Evolutionary conservation across 2,113 vertebrate species (phyloP).

Genomic region (Gadus macrocephalus): DNA sequence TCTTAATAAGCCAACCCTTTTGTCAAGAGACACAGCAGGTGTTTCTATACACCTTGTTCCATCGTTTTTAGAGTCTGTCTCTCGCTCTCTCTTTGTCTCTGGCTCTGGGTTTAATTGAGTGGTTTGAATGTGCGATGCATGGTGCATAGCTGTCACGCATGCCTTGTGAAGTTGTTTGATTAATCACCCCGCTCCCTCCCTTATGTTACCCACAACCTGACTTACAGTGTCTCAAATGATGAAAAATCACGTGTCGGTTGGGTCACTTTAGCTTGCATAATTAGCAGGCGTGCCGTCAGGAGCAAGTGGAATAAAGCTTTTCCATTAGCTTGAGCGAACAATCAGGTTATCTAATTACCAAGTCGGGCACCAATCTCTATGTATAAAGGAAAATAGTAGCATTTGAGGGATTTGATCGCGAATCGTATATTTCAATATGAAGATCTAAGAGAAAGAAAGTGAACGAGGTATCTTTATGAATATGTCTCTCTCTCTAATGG

Average conservation of each 20-base stretch:
- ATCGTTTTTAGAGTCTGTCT: constrained; percentile 5
- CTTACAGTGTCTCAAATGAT: not conserved
- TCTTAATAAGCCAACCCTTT: constrained; percentile 58
- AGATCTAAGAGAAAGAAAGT: not conserved
- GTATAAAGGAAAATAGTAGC: constrained; percentile 6
- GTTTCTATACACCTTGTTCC: constrained; percentile 50
- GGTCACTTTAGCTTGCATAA: not conserved
- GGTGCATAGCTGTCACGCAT: not conserved
- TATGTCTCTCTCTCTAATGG: too few relatives aligned
- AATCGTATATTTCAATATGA: not conserved
- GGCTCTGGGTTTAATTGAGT: constrained; percentile 46
- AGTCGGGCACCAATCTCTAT: constrained; percentile 3
- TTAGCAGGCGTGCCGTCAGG: not conserved
- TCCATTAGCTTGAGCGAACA: not conserved
- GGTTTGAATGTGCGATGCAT: constrained; percentile 25
- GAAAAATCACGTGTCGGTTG: not conserved
- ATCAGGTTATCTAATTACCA: not conserved
- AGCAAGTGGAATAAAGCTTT: not conserved
- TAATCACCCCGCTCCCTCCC: not conserved
- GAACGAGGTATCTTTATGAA: not conserved
- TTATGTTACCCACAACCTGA: not conserved
- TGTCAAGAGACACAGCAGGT: constrained; percentile 49
- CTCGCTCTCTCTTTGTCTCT: not conserved
- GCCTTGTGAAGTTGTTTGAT: not conserved
- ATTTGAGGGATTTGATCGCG: not conserved